These are phyloP conservation scores for Chunga burmeisteri DNA, from an alignment of 2,113 vertebrate genomes.

Conservation along the genomic window DNA sequence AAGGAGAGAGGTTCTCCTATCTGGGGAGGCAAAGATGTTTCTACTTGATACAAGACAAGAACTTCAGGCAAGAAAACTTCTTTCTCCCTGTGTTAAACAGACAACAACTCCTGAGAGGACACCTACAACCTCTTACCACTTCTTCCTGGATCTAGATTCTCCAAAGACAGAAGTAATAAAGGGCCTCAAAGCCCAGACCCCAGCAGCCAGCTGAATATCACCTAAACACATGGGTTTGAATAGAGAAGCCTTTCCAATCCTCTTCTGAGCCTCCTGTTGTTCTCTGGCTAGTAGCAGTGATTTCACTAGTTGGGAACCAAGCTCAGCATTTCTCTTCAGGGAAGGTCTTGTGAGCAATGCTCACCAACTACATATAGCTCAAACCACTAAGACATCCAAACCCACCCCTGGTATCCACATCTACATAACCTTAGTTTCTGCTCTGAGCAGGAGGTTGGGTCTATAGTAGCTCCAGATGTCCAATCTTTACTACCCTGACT, in stretches of 20 bases:
- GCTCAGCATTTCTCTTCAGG: background rate
- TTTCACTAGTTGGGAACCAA: background rate
- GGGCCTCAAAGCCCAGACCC: background rate
- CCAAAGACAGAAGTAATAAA: background rate
- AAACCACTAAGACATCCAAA: background rate
- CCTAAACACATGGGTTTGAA: background rate
- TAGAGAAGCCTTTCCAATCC: background rate
- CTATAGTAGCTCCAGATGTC: background rate
- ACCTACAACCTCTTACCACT: background rate
- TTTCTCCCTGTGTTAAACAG: background rate
- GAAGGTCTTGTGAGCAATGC: background rate
- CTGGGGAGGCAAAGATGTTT: background rate
- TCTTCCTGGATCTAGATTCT: background rate
- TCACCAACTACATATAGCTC: background rate
- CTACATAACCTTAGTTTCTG: background rate
- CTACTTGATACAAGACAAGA: background rate
- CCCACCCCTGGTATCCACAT: background rate
- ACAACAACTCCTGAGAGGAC: background rate
- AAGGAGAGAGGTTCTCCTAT: background rate
- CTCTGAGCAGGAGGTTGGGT: background rate
- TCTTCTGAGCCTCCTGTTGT: background rate
- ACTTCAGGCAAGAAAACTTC: background rate
- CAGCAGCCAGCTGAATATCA: background rate
- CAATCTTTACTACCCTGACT: background rate
- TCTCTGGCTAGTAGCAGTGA: background rate